Conservation (phyloP, 1,140 invertebrate species). For the Leptinotarsa texana region DNA sequence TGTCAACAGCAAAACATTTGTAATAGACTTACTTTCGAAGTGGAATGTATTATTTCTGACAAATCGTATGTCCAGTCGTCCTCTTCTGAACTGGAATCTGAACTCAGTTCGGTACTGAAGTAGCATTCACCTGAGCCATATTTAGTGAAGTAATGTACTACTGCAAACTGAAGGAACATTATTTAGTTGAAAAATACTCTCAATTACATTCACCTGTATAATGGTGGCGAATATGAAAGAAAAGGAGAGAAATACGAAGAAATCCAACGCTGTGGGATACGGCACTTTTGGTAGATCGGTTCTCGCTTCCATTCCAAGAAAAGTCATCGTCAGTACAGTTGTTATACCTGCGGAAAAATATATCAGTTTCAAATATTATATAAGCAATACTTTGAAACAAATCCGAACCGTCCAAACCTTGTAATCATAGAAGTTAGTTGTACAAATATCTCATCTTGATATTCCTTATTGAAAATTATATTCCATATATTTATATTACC, state of each 20-base stretch:
- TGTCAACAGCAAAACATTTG: too few species aligned
- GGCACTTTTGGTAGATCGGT: conserved; percentile 86
- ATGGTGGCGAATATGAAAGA: conserved; percentile 87
- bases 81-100: conserved; percentile 64
- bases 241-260: conserved; percentile 86
- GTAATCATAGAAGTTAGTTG: too few species aligned
- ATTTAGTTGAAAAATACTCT: not conserved
- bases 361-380: not conserved
- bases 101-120: conserved; percentile 63
- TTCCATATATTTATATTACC: too few species aligned
- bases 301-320: conserved; percentile 81
- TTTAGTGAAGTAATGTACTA: conserved; percentile 90
- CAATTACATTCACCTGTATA: conserved; percentile 62
- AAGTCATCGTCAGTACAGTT: conserved; percentile 87
- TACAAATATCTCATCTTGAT: too few species aligned
- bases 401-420: too few species aligned
- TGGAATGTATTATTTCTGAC: conserved; percentile 13
- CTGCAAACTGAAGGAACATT: conserved; percentile 67
- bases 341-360: conserved; percentile 70
- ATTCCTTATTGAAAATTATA: too few species aligned
- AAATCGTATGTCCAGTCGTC: conserved; percentile 53
- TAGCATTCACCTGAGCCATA: conserved; percentile 86
- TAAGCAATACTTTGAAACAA: too few species aligned
- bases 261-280: conserved; percentile 85
- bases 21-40: not conserved